Evolutionary conservation across 2,113 vertebrate genomes (phyloP).

Genomic region (Nettapus auritus): DNA sequence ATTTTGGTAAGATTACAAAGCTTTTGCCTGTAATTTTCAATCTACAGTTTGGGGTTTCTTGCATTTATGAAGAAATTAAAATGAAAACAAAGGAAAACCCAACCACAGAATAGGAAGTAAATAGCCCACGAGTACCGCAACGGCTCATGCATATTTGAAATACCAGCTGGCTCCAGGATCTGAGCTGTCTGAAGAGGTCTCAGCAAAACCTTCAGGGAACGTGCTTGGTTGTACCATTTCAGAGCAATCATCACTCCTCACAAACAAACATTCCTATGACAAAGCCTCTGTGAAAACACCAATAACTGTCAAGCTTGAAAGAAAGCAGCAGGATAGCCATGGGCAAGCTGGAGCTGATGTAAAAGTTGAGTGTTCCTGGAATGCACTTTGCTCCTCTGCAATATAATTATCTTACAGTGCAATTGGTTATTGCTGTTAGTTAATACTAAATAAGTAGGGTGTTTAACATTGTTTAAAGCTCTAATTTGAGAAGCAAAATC

Average conservation of each 20-base stretch:
- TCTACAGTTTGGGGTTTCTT: background rate
- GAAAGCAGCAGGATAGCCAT: background rate
- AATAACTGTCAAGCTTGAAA: background rate
- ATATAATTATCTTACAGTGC: background rate
- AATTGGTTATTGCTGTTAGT: background rate
- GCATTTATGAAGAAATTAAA: background rate
- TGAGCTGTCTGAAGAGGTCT: background rate
- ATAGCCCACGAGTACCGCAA: background rate
- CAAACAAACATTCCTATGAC: background rate
- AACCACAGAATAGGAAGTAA: background rate
- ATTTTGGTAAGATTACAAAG: background rate
- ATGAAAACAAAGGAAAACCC: background rate
- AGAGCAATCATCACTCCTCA: background rate
- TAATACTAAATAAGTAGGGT: background rate
- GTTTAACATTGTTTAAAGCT: background rate
- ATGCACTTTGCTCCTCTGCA: background rate
- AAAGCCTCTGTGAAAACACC: background rate
- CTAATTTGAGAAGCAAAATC: background rate
- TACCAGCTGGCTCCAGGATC: background rate
- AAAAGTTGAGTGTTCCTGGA: background rate
- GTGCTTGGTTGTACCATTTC: background rate
- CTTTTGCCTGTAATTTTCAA: background rate
- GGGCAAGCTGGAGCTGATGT: background rate
- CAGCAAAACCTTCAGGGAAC: background rate
- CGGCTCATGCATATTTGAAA: background rate